A percentile compares a stretch with the other conserved stretches of the same genome.
These are phyloP conservation scores for Salvelinus alpinus DNA, from an alignment of 2,113 vertebrate genomes.

Conservation along the genomic window DNA sequence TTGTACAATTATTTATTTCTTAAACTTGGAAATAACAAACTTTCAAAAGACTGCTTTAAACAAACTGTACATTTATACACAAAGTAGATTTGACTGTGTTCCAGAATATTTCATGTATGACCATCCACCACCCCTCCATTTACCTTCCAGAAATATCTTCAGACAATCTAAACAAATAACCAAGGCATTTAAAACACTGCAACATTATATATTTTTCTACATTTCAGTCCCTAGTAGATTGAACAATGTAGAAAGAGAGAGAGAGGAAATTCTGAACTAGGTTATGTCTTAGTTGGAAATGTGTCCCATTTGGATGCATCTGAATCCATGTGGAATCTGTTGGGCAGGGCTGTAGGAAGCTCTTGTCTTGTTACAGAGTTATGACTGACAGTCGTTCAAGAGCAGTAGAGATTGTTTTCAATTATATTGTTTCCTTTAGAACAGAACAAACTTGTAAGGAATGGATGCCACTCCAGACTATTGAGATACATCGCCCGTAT, in stretches of 20 bases:
- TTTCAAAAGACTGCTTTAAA: slow-evolving; percentile 75
- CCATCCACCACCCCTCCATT: slow-evolving; percentile 29
- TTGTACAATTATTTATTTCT: slow-evolving; percentile 71
- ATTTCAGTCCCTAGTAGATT: slow-evolving; percentile 56
- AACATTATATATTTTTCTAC: slow-evolving; percentile 70
- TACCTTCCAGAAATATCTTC: slow-evolving; percentile 27
- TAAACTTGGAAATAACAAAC: slow-evolving; percentile 68
- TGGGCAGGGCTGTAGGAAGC: not conserved
- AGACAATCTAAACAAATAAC: slow-evolving; percentile 28
- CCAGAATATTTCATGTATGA: slow-evolving; percentile 34
- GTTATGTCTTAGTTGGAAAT: slow-evolving; percentile 2
- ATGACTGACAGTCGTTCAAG: not conserved
- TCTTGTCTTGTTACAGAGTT: not conserved
- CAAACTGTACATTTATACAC: slow-evolving; percentile 85
- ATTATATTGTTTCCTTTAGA: not conserved
- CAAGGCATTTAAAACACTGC: slow-evolving; percentile 63
- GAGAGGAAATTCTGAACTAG: slow-evolving; percentile 1
- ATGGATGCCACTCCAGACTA: not conserved
- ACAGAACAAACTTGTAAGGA: not conserved
- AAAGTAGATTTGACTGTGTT: slow-evolving; percentile 46
- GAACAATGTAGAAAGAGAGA: slow-evolving; percentile 32
- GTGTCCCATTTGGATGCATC: slow-evolving; percentile 1
- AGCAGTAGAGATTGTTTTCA: not conserved
- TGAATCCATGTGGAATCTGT: slow-evolving; percentile 3
- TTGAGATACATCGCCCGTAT: slow-evolving; percentile 8